Percentiles rank a stretch among this genome's conserved stretches.
These are phyloP conservation scores for Centrocercus urophasianus DNA, from an alignment of 2,113 vertebrate species.

Conservation along the genomic window DNA sequence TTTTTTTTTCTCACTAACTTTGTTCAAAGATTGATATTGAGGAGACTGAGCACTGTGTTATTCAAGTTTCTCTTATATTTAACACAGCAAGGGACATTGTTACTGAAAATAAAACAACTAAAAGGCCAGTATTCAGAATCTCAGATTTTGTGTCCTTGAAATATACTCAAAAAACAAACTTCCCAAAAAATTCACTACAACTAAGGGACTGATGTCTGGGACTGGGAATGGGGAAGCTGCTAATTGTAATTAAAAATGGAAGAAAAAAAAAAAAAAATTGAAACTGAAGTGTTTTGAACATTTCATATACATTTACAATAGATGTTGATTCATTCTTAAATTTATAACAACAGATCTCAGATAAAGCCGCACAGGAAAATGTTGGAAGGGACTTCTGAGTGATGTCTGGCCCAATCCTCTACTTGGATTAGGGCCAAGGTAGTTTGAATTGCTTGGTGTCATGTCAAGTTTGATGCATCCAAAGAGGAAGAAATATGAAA, in stretches of 20 bases:
- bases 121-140: background rate
- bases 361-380: background rate
- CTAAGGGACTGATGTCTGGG: background rate
- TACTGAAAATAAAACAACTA: conserved; percentile 33
- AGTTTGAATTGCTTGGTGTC: fast-evolving
- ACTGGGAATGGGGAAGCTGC: background rate
- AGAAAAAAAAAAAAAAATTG: background rate
- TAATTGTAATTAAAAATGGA: background rate
- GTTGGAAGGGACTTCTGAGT: background rate
- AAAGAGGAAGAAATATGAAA: background rate
- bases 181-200: background rate
- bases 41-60: background rate
- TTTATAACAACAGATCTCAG: background rate
- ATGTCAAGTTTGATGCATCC: background rate
- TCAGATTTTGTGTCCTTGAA: background rate
- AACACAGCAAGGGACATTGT: conserved; percentile 19
- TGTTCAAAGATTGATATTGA: background rate
- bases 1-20: background rate
- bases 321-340: background rate
- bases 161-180: background rate
- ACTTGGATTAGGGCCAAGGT: background rate
- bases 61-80: background rate
- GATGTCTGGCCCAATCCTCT: background rate
- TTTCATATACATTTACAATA: background rate
- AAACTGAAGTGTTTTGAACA: background rate